Base-by-base conservation (phyloP, 2,797 vertebrate species). In the Poecilia picta region DNA sequence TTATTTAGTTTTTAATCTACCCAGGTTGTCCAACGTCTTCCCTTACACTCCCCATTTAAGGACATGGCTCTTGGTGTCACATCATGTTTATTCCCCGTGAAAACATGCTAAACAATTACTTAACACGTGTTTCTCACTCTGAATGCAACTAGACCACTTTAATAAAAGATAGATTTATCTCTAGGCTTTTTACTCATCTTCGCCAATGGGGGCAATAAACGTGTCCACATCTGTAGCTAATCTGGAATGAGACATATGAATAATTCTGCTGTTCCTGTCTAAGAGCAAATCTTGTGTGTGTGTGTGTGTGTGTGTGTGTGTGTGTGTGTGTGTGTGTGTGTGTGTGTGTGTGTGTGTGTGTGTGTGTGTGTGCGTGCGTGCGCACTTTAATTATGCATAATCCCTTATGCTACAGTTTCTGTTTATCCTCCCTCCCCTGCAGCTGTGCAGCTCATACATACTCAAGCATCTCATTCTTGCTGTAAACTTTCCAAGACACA, bases 361-460 rank as follows among this genome's bases (percentile, higher is more conserved):
- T n/a, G n/a, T n/a, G n/a, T n/a, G n/a, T n/a, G n/a, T n/a, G n/a
- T n/a, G n/a, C n/a, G n/a, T n/a, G n/a, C n/a, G n/a, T n/a, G n/a
- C n/a, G n/a, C n/a, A n/a, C n/a, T n/a, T n/a, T 85, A 88, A 92
- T 91, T 83, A 88, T 74, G 57, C 4, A 82, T 89, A 91, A 93
- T 91, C 88, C 88, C 79, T 59, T 43, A 77, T 80, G 87, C 79
- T 78, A 12, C 41, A 73, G 75, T 84, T 76, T 41, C 43, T 81
- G 49, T 45, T 74, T 31, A 62, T 25, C 55, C 46, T 4, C 59
- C 66, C 16, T 53, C 36, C 25, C 82, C 80, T 62, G 71, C 77
- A 82, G 51, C 83, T 82, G 36, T 53, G 79, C 55, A 49, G 66
- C 77, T 81, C 76, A 72, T 45, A 47, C 57, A 64, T 68, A 75